Evolutionary conservation across 2,113 vertebrate genomes (phyloP), one percentile per base, ranked within the genome.

Genomic region (Semnornis frantzii): DNA sequence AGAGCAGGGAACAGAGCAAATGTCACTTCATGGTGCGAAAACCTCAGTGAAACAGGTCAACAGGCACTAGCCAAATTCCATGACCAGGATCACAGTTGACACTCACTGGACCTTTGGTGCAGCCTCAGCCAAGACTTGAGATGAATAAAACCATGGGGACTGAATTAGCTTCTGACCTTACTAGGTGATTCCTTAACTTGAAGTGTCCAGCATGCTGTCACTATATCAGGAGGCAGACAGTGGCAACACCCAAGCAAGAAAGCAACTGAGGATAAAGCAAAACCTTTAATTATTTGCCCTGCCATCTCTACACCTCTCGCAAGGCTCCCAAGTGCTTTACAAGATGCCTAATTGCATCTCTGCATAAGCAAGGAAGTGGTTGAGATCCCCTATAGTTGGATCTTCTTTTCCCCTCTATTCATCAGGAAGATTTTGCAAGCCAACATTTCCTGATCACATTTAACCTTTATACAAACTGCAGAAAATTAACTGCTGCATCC

Each of bases 331-430:
- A 1, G 10, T 15, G 27, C 31, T 66, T 33, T 11, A 33, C 24
- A 19, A 46, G 18, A 33, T 9, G 25, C 50, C 20, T 5, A 25
- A 18, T 19, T 24, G 15, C 69, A 80, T 83, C 76, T 76, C 55
- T 34, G 71, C 6, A 7, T 0, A 3, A 37, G 44, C 68, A 31
- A 9, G 50, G 31, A 58, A 46, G 23, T 44, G 16, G 31, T 6
- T 19, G 23, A 50, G 13, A 9, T 3, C 14, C 12, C 15, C 48
- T 9, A 1, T 0, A 9, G 12, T 8, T n/a, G 54, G 31, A 17
- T 11, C n/a, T 42, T 44, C 52, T 62, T 20, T 15, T 13, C 4
- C 5, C 24, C 58, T 64, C 9, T 1, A 28, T 11, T 60, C 73
- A 19, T 21, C 17, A 18, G 55, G 42, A n/a, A 72, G 42, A 42